Base-by-base conservation (phyloP, 2,113 vertebrate genomes). In the Antigone vipio region DNA sequence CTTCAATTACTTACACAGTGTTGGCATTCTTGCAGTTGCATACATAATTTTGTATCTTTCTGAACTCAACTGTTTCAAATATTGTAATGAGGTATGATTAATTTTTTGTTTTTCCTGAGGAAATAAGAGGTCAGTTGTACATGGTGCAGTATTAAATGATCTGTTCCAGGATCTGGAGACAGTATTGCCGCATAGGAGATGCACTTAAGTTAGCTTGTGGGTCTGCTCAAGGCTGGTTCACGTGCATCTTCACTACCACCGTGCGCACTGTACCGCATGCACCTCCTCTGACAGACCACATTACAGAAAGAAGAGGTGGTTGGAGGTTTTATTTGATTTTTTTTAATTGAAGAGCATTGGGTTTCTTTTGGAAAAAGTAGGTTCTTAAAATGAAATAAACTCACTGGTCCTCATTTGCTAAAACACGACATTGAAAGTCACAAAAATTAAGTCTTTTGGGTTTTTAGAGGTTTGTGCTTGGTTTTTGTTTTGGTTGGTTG, bases 231-330 rank as follows among this genome's bases (percentile, higher is more conserved):
- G 76, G 47, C 29, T 67, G 34, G 52, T 7, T 75, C 52, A 17
- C 3, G 11, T 3, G 8, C 35, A 26, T 32, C 60, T 34, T 23
- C 64, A 11, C 24, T 6, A 16, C 38, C 38, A 38, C 38, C 38
- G 35, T 18, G 23, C 47, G 29, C 34, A 18, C 26, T 27, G 45
- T 29, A 52, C 15, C 35, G 47, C 62, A 6, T 2, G 5, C 29
- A 7, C 13, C 50, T 77, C 30, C 50, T 74, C 40, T 13, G 17
- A 71, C 35, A 73, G 5, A 12, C 40, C 30, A 40, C 0, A 0
- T 23, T 7, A 35, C 30, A 86, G 62, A 80, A 86, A 49, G 23
- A 76, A 56, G 18, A 29, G 3, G 6, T 40, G n/a, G 34, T 1
- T 75, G 34, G 29, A 89, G 27, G 2, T 32, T 11, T 40, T 44